Evolutionary conservation across 2,113 vertebrate species (phyloP).

Genomic region (Sorex araneus): DNA sequence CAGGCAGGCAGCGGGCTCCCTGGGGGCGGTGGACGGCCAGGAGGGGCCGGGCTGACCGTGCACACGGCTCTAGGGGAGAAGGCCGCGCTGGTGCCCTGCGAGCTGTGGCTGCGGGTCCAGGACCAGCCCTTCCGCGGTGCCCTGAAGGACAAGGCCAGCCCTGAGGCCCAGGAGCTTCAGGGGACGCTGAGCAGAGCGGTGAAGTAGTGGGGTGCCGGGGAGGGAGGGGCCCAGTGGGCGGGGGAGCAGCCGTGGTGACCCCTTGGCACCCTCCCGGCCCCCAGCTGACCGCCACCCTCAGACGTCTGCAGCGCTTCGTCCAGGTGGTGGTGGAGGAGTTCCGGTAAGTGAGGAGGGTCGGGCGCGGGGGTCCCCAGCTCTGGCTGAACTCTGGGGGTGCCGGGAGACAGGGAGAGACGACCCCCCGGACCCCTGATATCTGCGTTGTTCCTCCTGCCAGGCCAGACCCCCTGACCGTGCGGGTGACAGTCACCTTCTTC

Average conservation of each 20-base stretch:
- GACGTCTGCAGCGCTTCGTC: background rate
- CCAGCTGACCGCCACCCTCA: conserved; percentile 57
- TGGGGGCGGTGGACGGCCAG: too few relatives aligned
- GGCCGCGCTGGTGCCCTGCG: conserved; percentile 7
- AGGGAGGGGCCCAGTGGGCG: background rate
- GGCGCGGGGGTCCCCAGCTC: background rate
- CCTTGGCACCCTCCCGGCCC: background rate
- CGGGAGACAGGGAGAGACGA: background rate
- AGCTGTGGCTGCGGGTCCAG: conserved; percentile 43
- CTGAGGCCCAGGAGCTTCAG: background rate
- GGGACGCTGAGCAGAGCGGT: conserved; percentile 46
- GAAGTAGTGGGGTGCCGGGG: background rate
- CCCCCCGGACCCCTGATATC: background rate
- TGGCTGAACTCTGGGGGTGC: background rate
- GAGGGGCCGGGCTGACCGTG: fast-evolving
- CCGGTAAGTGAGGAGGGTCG: background rate
- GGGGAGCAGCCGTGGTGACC: background rate
- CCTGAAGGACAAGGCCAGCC: conserved; percentile 55
- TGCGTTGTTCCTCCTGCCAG: background rate
- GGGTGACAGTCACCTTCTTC: conserved; percentile 2
- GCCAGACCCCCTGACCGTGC: background rate
- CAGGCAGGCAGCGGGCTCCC: background rate
- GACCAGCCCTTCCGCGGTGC: background rate
- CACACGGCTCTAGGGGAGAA: background rate
- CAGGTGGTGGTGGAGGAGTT: conserved; percentile 62